These are phyloP conservation scores for Papilio aristodemus DNA, from an alignment of 1,140 invertebrate species.

Conservation along the genomic window DNA sequence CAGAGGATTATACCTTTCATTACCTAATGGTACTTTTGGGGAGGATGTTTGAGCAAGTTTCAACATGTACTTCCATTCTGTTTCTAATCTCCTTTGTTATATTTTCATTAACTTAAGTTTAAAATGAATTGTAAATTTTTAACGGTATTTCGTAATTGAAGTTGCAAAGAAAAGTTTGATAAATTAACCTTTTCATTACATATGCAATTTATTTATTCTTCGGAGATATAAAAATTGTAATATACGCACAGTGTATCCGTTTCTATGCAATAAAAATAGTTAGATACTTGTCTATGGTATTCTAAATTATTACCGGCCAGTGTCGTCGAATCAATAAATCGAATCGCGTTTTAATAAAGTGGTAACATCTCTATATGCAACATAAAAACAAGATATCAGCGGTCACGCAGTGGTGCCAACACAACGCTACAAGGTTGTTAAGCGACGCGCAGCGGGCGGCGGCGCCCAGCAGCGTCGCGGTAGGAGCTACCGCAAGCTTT, in stretches of 20 bases:
- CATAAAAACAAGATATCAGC: conserved; percentile 37
- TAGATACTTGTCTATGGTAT: conserved; percentile 5
- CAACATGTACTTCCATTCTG: conserved; percentile 24
- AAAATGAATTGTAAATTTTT: neutral
- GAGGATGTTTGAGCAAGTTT: conserved; percentile 34
- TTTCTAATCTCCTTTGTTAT: conserved; percentile 9
- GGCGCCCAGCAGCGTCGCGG: conserved; percentile 43
- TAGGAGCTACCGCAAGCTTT: conserved; percentile 45
- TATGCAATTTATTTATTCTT: no score
- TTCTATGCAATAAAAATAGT: neutral
- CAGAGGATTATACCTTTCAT: conserved; percentile 63
- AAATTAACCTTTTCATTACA: no score
- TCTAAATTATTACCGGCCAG: neutral
- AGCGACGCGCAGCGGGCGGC: conserved; percentile 46
- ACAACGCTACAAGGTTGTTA: conserved; percentile 36
- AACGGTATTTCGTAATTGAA: neutral
- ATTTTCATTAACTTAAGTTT: neutral
- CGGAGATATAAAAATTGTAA: neutral
- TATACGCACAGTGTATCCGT: neutral
- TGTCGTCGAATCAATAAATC: conserved; percentile 25
- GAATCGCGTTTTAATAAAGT: conserved; percentile 31
- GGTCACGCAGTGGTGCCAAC: conserved; percentile 39
- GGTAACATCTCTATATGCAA: conserved; percentile 35
- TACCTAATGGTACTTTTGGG: conserved; percentile 52
- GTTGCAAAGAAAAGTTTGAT: neutral